These are phyloP conservation scores for cattle (Bos taurus) DNA, from an alignment of 2,113 vertebrate species.

Conservation along the genomic window DNA sequence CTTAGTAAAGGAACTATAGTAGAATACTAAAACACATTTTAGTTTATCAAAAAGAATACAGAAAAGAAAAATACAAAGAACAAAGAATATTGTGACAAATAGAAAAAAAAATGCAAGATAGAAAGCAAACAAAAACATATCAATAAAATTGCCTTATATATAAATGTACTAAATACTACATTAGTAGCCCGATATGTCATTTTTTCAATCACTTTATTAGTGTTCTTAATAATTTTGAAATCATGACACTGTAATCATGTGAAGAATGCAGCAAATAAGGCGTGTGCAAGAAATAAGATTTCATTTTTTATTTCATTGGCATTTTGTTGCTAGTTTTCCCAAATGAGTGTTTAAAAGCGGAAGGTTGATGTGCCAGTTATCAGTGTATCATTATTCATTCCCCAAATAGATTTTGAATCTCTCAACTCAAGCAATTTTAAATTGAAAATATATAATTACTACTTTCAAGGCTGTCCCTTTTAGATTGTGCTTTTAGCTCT, in stretches of 20 bases:
- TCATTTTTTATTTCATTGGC: constrained; percentile 10
- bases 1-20: neutral
- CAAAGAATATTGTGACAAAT: neutral
- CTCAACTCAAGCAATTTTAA: constrained; percentile 47
- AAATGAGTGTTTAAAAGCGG: constrained; percentile 23
- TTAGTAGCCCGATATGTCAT: too few species aligned
- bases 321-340: neutral
- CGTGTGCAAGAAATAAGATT: neutral
- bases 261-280: neutral
- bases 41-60: neutral
- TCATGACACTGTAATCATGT: neutral
- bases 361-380: constrained; percentile 49
- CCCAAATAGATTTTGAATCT: constrained; percentile 52
- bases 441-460: constrained; percentile 59
- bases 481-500: constrained; percentile 9
- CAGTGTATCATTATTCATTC: constrained; percentile 26
- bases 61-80: neutral
- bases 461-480: constrained; percentile 29
- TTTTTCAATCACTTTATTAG: neutral
- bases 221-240: neutral
- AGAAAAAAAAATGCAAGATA: neutral
- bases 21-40: neutral
- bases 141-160: too few species aligned
- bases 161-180: neutral
- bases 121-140: neutral